These are phyloP conservation scores for Pavo muticus DNA, from an alignment of 2,113 vertebrate genomes.

Conservation along the genomic window DNA sequence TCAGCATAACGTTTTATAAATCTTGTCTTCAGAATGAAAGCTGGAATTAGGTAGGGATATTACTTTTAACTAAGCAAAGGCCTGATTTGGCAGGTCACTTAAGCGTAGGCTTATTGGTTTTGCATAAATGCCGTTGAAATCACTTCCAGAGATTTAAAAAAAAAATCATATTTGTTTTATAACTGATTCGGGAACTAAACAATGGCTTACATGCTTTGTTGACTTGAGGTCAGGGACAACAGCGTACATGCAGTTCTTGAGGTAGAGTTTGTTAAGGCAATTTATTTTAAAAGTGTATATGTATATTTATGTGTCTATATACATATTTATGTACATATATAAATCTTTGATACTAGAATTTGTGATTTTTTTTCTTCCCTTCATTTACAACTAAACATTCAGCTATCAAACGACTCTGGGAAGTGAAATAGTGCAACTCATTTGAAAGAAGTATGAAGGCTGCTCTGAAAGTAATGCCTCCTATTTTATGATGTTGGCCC, in stretches of 20 bases:
- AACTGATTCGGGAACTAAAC: not conserved
- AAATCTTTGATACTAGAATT: not conserved
- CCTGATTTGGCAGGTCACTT: not conserved
- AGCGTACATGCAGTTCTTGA: not conserved
- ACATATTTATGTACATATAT: not conserved
- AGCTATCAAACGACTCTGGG: not conserved
- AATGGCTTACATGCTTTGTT: not conserved
- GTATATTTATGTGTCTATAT: no score
- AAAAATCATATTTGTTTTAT: not conserved
- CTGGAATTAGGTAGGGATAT: not conserved
- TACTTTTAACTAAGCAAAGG: not conserved
- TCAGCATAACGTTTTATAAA: not conserved
- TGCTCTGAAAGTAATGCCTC: no score
- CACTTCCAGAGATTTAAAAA: not conserved
- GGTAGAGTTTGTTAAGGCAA: not conserved
- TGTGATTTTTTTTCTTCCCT: not conserved
- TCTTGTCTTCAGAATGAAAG: not conserved
- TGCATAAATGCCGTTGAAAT: not conserved
- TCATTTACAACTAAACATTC: not conserved
- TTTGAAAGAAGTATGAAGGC: not conserved
- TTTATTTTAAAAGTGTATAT: not conserved
- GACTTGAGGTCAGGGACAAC: not conserved
- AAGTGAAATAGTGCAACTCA: not conserved
- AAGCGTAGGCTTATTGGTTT: not conserved
- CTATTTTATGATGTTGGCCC: no score